Evolutionary conservation across 2,113 vertebrate genomes (phyloP).

Genomic region (Sinocyclocheilus maitianheensis): DNA sequence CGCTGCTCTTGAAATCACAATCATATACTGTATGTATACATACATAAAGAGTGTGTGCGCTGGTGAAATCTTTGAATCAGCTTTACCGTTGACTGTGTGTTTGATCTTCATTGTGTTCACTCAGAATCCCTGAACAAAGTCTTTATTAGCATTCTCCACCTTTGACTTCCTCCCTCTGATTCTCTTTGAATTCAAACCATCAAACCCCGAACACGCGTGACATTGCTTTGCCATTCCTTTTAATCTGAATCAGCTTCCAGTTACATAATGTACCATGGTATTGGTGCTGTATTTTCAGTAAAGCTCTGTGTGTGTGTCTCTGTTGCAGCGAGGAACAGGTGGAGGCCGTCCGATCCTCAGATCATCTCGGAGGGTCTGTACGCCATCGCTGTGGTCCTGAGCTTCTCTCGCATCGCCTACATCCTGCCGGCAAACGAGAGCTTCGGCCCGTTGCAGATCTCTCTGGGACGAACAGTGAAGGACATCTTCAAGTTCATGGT

Average conservation of each 20-base stretch:
- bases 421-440: constrained; percentile 98
- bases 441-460: constrained; percentile 97
- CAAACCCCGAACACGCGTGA: neutral
- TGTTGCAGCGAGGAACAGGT: constrained; percentile 90
- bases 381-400: constrained; percentile 94
- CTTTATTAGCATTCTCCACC: neutral
- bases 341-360: constrained; percentile 96
- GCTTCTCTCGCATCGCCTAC: constrained; percentile 97
- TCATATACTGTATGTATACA: neutral
- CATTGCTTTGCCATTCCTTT: neutral
- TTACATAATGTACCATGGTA: neutral
- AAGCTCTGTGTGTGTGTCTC: neutral
- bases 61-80: neutral
- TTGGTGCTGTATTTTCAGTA: neutral
- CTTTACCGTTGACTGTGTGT: neutral
- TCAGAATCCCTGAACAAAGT: constrained; percentile 1
- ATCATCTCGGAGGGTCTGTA: constrained; percentile 98
- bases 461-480: constrained; percentile 94
- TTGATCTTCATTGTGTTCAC: constrained; percentile 6
- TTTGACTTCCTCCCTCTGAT: neutral
- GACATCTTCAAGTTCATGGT: constrained; percentile 99
- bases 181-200: constrained; percentile 64
- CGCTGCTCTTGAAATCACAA: constrained; percentile 52
- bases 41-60: neutral
- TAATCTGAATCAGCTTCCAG: neutral